Base-by-base conservation (phyloP, 2,113 vertebrate species). In the Daphoenositta chrysoptera region DNA sequence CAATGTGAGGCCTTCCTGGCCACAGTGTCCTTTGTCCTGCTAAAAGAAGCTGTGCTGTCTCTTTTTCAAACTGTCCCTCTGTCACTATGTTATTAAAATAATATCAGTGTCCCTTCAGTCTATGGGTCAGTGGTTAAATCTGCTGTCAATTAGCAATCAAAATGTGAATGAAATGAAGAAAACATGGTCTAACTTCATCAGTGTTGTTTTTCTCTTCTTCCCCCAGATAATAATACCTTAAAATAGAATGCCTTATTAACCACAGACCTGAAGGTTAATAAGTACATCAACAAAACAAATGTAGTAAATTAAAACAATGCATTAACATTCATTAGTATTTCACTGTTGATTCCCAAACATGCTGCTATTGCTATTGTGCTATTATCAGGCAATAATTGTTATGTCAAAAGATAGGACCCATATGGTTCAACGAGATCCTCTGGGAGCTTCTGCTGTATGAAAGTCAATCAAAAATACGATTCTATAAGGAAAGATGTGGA, bases 271-370 rank as follows among this genome's bases (percentile, higher is more conserved):
- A 97, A 97, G 87, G 94, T 89, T 97, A 96, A 93, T 91, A 95
- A 54, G 69, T 78, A 91, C 54, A 97, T 89, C 72, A 91, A 80
- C 93, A 95, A 96, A 97, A 96, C 81, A 95, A 96, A 94, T 90
- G 54, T 86, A 89, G 89, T 95, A 96, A 89, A 96, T 97, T 96
- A 95, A 93, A 96, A 85, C 71, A 89, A 93, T 94, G 83, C 91
- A 94, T 95, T 96, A 97, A 94, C 81, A 97, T 91, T 94, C 84
- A 95, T 96, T 96, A 97, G 93, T 94, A 97, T 79, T 90, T 97
- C 93, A 71, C 88, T 87, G 85, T 93, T 96, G 92, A 93, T 96
- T 93, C 95, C 87, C 94, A 95, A 96, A 72, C 78, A 92, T 79
- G 87, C 90, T 95, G 75, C 83, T 95, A 35, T 93, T 91, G 84